Conservation (phyloP, 2,113 vertebrate species). For the Gallinago undulata region DNA sequence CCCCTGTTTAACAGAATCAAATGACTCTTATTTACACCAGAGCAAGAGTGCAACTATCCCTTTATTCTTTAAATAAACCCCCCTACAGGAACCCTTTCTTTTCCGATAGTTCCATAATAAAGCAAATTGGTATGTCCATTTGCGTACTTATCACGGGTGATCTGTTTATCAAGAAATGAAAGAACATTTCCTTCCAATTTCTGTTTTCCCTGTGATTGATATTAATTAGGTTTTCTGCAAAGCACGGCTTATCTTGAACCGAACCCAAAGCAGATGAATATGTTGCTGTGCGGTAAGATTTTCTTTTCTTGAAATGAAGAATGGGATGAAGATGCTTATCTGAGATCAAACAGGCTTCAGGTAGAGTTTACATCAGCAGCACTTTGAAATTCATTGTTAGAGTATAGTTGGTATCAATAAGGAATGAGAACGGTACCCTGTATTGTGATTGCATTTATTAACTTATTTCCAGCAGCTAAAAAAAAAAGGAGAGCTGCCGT, state of each 20-base stretch:
- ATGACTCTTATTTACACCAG: neutral
- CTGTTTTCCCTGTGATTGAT: slow-evolving; percentile 73
- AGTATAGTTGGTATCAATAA: slow-evolving; percentile 63
- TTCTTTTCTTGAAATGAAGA: slow-evolving; percentile 72
- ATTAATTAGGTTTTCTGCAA: slow-evolving; percentile 78
- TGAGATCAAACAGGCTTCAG: slow-evolving; percentile 74
- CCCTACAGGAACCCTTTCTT: neutral
- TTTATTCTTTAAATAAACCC: neutral
- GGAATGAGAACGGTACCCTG: slow-evolving; percentile 63
- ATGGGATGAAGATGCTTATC: slow-evolving; percentile 78
- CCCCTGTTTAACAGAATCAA: neutral
- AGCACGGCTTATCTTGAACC: slow-evolving; percentile 71
- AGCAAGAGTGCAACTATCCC: neutral
- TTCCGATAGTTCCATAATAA: slow-evolving; percentile 29
- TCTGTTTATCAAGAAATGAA: slow-evolving; percentile 73
- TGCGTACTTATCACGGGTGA: slow-evolving; percentile 31
- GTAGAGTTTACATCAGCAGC: slow-evolving; percentile 72
- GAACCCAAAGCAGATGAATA: slow-evolving; percentile 74
- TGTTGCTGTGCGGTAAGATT: slow-evolving; percentile 47
- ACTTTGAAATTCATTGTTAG: slow-evolving; percentile 76
- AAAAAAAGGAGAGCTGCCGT: slow-evolving; percentile 23
- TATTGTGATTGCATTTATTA: slow-evolving; percentile 70
- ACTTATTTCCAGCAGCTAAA: slow-evolving; percentile 55
- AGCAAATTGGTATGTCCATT: slow-evolving; percentile 56
- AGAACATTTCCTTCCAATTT: slow-evolving; percentile 67